phyloP scores from a whole-genome alignment of 2,797 vertebrate genomes.

The Acanthurus lineatus region DNA sequence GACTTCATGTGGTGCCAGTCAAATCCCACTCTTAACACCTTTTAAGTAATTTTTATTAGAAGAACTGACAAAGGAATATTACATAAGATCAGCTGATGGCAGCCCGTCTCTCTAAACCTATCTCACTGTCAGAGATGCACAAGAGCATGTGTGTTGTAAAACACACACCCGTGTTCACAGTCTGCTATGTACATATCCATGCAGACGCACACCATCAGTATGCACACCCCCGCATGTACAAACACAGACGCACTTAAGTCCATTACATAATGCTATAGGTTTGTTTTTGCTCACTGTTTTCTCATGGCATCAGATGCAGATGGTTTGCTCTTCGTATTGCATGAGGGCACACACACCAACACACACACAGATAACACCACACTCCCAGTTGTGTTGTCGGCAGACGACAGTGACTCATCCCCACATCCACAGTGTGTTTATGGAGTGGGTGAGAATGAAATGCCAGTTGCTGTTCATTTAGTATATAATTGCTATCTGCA shows the following conservation, averaged over 20 bases:
- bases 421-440: slow-evolving; percentile 58
- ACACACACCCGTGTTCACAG: slow-evolving; percentile 42
- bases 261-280: slow-evolving; percentile 73
- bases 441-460: slow-evolving; percentile 73
- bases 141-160: slow-evolving; percentile 54
- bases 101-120: slow-evolving; percentile 48
- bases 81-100: slow-evolving; percentile 80
- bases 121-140: slow-evolving; percentile 46
- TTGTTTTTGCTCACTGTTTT: slow-evolving; percentile 30
- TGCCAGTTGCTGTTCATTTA: slow-evolving; percentile 68
- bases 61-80: slow-evolving; percentile 74
- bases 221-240: slow-evolving; percentile 66
- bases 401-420: slow-evolving; percentile 74
- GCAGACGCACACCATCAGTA: slow-evolving; percentile 48
- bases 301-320: slow-evolving; percentile 30
- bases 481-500: slow-evolving; percentile 63
- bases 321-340: slow-evolving; percentile 44
- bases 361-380: slow-evolving; percentile 38
- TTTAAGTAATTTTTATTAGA: slow-evolving; percentile 73
- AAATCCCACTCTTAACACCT: slow-evolving; percentile 76
- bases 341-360: slow-evolving; percentile 6
- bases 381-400: slow-evolving; percentile 57
- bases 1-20: slow-evolving; percentile 69
- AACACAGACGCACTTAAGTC: slow-evolving; percentile 62
- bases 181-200: slow-evolving; percentile 50